A percentile compares a stretch with the other conserved stretches of the same genome.
Evolutionary conservation across 2,888 invertebrate species (phyloP).

Genomic region (Ditula angustiorana): DNA sequence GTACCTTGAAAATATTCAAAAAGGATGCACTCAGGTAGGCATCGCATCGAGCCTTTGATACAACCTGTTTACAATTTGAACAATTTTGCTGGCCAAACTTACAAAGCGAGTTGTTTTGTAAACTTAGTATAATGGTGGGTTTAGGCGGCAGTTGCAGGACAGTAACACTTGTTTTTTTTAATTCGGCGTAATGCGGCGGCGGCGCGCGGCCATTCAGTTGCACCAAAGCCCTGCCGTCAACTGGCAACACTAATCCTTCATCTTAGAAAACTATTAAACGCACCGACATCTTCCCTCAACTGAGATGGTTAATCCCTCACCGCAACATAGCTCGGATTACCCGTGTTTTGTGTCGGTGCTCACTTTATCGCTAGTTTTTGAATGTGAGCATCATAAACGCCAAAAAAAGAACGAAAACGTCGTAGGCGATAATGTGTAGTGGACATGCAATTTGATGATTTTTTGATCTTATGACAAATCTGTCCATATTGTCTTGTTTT

Average conservation of each 20-base stretch:
- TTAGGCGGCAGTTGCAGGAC: constrained; percentile 52
- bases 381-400: constrained; percentile 59
- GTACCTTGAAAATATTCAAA: neutral
- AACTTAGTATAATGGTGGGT: constrained; percentile 41
- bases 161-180: constrained; percentile 62
- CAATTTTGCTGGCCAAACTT: constrained; percentile 8
- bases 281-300: constrained; percentile 75
- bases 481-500: no score
- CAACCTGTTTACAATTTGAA: constrained; percentile 28
- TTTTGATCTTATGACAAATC: neutral
- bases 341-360: constrained; percentile 72
- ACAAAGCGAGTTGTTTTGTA: constrained; percentile 38
- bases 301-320: constrained; percentile 71
- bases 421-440: constrained; percentile 1
- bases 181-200: constrained; percentile 70
- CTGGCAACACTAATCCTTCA: constrained; percentile 75
- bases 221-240: constrained; percentile 55
- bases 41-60: neutral
- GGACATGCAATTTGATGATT: constrained; percentile 28
- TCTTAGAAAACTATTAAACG: constrained; percentile 70
- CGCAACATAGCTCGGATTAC: constrained; percentile 78
- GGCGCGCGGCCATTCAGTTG: constrained; percentile 53
- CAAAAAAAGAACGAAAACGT: constrained; percentile 43
- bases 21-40: neutral
- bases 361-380: constrained; percentile 64